Conservation (phyloP, 2,888 invertebrate genomes). For the Stomorhina lunata region DNA sequence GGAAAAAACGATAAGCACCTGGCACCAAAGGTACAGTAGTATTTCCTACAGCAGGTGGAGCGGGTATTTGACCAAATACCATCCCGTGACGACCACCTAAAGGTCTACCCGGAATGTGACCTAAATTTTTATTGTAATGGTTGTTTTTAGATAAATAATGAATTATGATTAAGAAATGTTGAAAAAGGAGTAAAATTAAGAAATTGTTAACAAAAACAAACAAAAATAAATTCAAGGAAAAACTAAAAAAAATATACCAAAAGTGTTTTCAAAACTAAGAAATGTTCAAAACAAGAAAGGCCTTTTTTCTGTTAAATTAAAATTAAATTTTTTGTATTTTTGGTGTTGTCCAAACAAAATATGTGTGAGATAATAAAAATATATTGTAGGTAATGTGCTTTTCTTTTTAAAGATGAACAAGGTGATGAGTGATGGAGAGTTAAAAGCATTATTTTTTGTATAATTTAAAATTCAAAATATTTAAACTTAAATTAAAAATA, state of each 20-base stretch:
- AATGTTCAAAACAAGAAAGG: not conserved
- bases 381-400: slow-evolving; percentile 50
- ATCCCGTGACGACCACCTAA: slow-evolving; percentile 85
- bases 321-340: slow-evolving; percentile 37
- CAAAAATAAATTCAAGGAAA: not conserved
- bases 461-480: slow-evolving; percentile 33
- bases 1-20: slow-evolving; percentile 80
- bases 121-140: slow-evolving; percentile 78
- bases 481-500: slow-evolving; percentile 25
- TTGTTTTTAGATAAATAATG: slow-evolving; percentile 62
- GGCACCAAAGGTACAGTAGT: slow-evolving; percentile 81
- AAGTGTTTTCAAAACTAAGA: slow-evolving; percentile 11
- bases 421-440: slow-evolving; percentile 57
- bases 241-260: slow-evolving; percentile 7
- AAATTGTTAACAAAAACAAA: slow-evolving; percentile 13
- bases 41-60: slow-evolving; percentile 80
- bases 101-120: slow-evolving; percentile 84
- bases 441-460: slow-evolving; percentile 59
- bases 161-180: slow-evolving; percentile 57
- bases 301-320: slow-evolving; percentile 16
- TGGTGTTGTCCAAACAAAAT: slow-evolving; percentile 35
- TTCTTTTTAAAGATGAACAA: slow-evolving; percentile 45
- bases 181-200: slow-evolving; percentile 45
- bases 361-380: slow-evolving; percentile 40
- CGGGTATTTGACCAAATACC: slow-evolving; percentile 83